Conservation (phyloP, 2,797 vertebrate species). For the Acanthiza pusilla region DNA sequence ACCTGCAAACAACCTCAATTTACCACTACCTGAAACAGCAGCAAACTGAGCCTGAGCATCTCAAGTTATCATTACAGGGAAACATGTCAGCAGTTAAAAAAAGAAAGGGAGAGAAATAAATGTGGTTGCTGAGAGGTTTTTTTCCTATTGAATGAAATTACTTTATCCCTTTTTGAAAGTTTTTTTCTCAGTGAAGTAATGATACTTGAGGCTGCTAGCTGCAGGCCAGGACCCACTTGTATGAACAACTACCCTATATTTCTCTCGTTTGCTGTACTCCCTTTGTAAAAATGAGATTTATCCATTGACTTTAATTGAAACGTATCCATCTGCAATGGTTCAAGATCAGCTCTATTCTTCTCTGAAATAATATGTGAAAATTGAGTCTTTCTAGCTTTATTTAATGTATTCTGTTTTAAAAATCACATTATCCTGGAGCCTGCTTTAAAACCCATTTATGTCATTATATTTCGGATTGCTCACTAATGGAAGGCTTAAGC, state of each 20-base stretch:
- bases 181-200: neutral
- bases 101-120: neutral
- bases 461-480: neutral
- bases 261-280: neutral
- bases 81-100: neutral
- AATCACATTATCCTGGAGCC: neutral
- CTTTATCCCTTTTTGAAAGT: neutral
- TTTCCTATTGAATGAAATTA: neutral
- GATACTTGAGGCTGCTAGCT: neutral
- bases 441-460: constrained; percentile 3
- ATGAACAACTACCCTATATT: neutral
- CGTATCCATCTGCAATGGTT: neutral
- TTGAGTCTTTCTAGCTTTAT: neutral
- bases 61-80: constrained; percentile 9
- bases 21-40: neutral
- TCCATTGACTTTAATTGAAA: neutral
- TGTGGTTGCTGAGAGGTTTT: neutral
- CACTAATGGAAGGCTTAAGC: neutral
- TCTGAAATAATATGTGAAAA: neutral
- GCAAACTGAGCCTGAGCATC: neutral
- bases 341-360: neutral
- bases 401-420: neutral
- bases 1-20: neutral
- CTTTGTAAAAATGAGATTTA: neutral
- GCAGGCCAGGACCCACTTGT: neutral